Conservation (phyloP, 2,113 vertebrate species). For the Perccottus glenii region DNA sequence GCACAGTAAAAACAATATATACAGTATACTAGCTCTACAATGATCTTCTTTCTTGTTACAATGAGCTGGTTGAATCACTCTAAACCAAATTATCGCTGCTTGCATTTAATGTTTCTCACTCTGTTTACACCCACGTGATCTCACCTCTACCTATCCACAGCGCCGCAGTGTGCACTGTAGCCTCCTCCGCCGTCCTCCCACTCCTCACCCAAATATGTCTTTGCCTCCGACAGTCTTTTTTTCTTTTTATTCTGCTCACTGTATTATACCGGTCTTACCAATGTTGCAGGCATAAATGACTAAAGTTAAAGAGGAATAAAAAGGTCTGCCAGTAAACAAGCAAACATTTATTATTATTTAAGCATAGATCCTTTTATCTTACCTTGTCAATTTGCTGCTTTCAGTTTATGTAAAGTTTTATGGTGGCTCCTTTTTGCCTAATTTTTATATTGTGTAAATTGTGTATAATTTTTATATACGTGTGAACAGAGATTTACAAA, state of each 20-base stretch:
- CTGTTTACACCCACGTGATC: conserved; percentile 54
- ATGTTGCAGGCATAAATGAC: neutral
- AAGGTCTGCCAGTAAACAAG: no score
- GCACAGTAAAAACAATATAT: no score
- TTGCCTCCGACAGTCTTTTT: conserved; percentile 48
- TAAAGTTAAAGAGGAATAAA: neutral
- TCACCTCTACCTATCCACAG: conserved; percentile 62
- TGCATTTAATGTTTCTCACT: conserved; percentile 34
- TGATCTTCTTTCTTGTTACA: neutral
- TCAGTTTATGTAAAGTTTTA: no score
- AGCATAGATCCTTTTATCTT: no score
- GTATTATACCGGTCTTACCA: conserved; percentile 9
- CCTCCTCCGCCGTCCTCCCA: conserved; percentile 67
- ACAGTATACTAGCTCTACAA: neutral
- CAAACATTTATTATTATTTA: no score
- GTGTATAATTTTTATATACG: no score
- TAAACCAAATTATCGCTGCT: conserved; percentile 7
- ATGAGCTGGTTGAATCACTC: neutral
- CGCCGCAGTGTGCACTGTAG: conserved; percentile 36
- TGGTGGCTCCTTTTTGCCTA: no score
- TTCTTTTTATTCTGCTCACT: conserved; percentile 25
- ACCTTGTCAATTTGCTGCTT: no score
- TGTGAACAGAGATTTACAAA: no score
- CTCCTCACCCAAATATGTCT: conserved; percentile 63
- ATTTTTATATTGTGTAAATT: no score